These are phyloP conservation scores for Drosophila ohnishii DNA, from an alignment of 1,140 invertebrate species.

Conservation along the genomic window DNA sequence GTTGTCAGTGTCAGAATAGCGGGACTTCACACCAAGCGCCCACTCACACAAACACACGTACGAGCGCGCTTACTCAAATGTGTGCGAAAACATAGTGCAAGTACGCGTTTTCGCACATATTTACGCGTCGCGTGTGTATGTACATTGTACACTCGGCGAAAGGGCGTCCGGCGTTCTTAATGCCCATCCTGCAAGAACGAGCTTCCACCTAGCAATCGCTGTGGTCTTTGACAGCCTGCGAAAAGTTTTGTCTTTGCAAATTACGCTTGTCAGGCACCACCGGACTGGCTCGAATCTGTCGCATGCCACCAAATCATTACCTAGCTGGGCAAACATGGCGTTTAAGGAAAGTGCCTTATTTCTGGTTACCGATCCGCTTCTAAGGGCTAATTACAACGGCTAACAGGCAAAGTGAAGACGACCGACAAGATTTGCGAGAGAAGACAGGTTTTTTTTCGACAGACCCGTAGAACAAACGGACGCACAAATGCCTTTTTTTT, in stretches of 20 bases:
- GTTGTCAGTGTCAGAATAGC: constrained; percentile 29
- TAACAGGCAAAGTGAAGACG: background rate
- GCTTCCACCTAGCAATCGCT: no score
- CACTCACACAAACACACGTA: constrained; percentile 1
- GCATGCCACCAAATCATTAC: constrained; percentile 63
- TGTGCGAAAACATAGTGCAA: constrained; percentile 37
- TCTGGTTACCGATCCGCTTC: constrained; percentile 15
- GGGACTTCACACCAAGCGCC: constrained; percentile 43
- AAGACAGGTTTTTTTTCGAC: constrained; percentile 2
- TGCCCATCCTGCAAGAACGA: background rate
- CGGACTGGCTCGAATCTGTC: constrained; percentile 23
- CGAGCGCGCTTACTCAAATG: constrained; percentile 9
- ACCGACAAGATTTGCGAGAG: constrained; percentile 3
- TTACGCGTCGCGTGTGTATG: constrained; percentile 23
- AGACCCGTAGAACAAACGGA: constrained; percentile 41
- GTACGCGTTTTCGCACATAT: constrained; percentile 33
- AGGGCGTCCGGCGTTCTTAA: constrained; percentile 28
- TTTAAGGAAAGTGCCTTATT: constrained; percentile 42
- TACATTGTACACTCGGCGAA: constrained; percentile 15
- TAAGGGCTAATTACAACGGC: background rate
- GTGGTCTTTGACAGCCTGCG: background rate
- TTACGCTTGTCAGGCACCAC: background rate
- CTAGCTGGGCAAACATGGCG: constrained; percentile 58
- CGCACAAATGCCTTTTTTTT: constrained; percentile 54
- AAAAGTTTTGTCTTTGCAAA: background rate